Percentiles rank a stretch among this genome's conserved stretches.
These are phyloP conservation scores for Carposina sasakii DNA, from an alignment of 1,140 invertebrate genomes.

Conservation along the genomic window DNA sequence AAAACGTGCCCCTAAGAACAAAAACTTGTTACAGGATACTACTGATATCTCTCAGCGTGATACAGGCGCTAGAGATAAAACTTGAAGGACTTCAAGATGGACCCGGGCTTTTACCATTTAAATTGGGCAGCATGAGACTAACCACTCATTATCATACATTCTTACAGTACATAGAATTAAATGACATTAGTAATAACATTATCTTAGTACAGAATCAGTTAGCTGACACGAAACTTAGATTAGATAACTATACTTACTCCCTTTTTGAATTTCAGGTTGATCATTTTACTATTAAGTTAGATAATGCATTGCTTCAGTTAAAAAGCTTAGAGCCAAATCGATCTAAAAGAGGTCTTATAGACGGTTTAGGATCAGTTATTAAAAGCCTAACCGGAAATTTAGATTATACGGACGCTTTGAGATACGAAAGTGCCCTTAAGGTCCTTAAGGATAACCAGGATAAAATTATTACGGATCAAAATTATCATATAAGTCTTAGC, in stretches of 20 bases:
- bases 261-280: conserved; percentile 23
- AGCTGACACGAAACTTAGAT: not conserved
- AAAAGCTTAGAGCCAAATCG: conserved; percentile 21
- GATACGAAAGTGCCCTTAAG: conserved; percentile 26
- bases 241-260: conserved; percentile 23
- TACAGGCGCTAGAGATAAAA: not conserved
- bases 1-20: not conserved
- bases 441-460: conserved; percentile 14
- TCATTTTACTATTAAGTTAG: conserved; percentile 19
- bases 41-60: not conserved
- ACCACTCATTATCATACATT: conserved; percentile 3
- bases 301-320: conserved; percentile 17
- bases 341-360: conserved; percentile 25
- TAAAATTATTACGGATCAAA: conserved; percentile 17
- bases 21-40: conserved; percentile 2
- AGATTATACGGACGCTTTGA: conserved; percentile 28
- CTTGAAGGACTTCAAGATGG: no score
- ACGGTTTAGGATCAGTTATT: conserved; percentile 27
- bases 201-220: conserved; percentile 15
- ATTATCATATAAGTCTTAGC: conserved; percentile 22
- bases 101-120: not conserved
- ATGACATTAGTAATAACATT: conserved; percentile 2
- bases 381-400: conserved; percentile 32
- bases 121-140: not conserved
- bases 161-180: not conserved